Conservation (phyloP, 2,113 vertebrate species). For the Chaenogobius annularis region DNA sequence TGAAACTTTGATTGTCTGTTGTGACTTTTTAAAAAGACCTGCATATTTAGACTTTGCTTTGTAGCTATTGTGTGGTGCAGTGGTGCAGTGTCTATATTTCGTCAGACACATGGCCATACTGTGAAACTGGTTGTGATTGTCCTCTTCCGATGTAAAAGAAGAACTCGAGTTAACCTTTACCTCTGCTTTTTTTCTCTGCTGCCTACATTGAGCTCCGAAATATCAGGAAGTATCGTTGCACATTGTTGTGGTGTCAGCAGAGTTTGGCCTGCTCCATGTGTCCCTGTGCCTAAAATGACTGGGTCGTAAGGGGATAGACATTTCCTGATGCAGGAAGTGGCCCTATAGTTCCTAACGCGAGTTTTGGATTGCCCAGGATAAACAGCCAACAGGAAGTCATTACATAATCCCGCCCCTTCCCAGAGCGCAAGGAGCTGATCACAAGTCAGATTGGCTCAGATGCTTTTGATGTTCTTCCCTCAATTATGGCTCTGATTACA, state of each 20-base stretch:
- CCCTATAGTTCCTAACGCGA: slow-evolving; percentile 49
- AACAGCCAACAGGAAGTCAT: slow-evolving; percentile 68
- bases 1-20: not conserved
- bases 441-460: slow-evolving; percentile 39
- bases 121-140: not conserved
- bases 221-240: not conserved
- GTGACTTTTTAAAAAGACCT: not conserved
- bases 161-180: not conserved
- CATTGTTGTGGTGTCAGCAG: not conserved
- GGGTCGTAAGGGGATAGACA: slow-evolving; percentile 9
- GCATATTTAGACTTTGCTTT: not conserved
- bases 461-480: slow-evolving; percentile 43
- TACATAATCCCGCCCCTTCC: slow-evolving; percentile 35
- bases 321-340: slow-evolving; percentile 46
- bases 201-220: not conserved
- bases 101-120: not conserved
- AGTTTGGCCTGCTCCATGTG: not conserved
- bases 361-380: slow-evolving; percentile 43
- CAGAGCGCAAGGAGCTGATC: slow-evolving; percentile 50
- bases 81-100: not conserved
- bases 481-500: slow-evolving; percentile 37
- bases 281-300: not conserved
- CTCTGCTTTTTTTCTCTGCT: not conserved
- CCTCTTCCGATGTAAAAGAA: not conserved
- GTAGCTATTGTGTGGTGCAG: not conserved